These are phyloP conservation scores for Proales similis DNA, from an alignment of 1,140 invertebrate species.

Conservation along the genomic window DNA sequence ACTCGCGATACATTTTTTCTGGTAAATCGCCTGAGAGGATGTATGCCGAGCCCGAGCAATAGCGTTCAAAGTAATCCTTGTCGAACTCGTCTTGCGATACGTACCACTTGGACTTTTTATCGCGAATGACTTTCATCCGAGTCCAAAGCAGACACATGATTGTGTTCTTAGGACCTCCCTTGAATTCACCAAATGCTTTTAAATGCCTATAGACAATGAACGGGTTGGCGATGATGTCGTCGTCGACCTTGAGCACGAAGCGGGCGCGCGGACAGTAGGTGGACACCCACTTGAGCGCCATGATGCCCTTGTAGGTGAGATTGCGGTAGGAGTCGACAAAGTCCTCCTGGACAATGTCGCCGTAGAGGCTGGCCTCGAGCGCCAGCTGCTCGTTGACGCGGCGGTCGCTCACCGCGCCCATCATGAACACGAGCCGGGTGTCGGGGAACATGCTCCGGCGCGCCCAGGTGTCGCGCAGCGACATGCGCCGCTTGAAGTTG, in stretches of 20 bases:
- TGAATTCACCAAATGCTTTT: background rate
- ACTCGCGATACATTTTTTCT: background rate
- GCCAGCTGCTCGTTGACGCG: background rate
- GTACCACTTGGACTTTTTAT: slow-evolving; percentile 12
- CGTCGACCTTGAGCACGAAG: slow-evolving; percentile 40
- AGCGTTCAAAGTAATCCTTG: background rate
- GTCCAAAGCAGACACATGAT: slow-evolving; percentile 16
- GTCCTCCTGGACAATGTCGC: slow-evolving; percentile 42
- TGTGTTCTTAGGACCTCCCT: background rate
- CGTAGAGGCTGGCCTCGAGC: slow-evolving; percentile 39
- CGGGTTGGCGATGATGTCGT: slow-evolving; percentile 39
- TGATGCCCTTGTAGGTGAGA: slow-evolving; percentile 41
- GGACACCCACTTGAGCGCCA: slow-evolving; percentile 41
- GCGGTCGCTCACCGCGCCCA: background rate
- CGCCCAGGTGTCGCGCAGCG: slow-evolving; percentile 40
- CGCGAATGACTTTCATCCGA: slow-evolving; percentile 7
- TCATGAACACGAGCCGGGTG: background rate
- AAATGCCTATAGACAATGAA: slow-evolving; percentile 23
- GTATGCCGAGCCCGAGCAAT: slow-evolving; percentile 31
- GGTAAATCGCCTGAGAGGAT: slow-evolving; percentile 1
- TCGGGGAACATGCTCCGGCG: background rate
- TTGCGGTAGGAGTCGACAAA: slow-evolving; percentile 40
- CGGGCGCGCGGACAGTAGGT: slow-evolving; percentile 38
- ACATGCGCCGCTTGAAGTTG: slow-evolving; percentile 39
- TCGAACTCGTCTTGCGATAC: slow-evolving; percentile 2